Percentiles rank a stretch among this genome's conserved stretches.
These are phyloP conservation scores for Charadrius vociferus DNA, from an alignment of 2,113 vertebrate genomes.

Conservation along the genomic window DNA sequence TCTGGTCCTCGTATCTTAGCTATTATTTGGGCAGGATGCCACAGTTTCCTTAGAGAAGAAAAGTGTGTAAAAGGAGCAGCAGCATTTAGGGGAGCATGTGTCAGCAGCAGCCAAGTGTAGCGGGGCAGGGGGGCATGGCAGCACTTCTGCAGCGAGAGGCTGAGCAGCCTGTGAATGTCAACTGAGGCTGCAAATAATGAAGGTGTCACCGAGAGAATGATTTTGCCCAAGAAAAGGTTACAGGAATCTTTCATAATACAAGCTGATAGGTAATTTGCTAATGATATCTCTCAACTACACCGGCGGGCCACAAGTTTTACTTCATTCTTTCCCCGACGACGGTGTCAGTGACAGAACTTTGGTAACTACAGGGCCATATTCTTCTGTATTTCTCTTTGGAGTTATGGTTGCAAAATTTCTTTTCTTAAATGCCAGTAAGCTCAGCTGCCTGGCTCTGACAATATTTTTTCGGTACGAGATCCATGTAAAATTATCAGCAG, in stretches of 20 bases:
- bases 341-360: neutral
- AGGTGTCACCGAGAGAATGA: neutral
- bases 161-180: fast-evolving
- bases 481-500: neutral
- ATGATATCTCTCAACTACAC: neutral
- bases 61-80: neutral
- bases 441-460: neutral
- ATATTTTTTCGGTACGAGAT: neutral
- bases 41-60: neutral
- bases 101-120: fast-evolving
- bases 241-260: neutral
- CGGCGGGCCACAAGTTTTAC: fast-evolving
- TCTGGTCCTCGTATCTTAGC: fast-evolving
- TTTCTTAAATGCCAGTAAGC: neutral
- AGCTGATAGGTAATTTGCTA: neutral
- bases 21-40: neutral
- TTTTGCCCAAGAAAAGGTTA: neutral
- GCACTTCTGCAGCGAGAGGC: neutral
- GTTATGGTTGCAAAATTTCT: neutral
- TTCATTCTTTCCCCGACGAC: fast-evolving
- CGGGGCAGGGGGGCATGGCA: neutral
- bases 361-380: neutral
- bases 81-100: fast-evolving
- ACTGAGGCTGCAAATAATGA: neutral
- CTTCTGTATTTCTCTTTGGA: neutral